phyloP scores from a whole-genome alignment of 2,888 invertebrate genomes.

The Nemotelus nigrinus region DNA sequence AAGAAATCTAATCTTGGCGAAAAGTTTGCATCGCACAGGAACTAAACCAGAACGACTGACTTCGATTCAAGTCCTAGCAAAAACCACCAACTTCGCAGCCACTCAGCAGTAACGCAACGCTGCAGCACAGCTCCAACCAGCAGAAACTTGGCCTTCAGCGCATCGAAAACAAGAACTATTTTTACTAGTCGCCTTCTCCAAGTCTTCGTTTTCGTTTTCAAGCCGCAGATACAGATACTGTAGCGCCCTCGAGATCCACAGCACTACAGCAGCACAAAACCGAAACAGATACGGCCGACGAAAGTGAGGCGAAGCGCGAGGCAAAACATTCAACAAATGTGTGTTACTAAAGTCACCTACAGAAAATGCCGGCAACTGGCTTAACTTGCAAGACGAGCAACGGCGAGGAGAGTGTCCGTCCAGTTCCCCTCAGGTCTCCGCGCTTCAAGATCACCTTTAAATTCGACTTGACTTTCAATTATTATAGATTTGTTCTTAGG shows the following conservation, averaged over 20 bases:
- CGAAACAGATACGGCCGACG: slow-evolving; percentile 26
- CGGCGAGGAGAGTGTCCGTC: not conserved
- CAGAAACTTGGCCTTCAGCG: slow-evolving; percentile 13
- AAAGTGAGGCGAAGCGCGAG: slow-evolving; percentile 39
- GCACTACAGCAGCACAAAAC: not conserved
- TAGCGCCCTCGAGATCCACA: not conserved
- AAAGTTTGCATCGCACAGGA: not conserved
- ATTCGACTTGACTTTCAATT: slow-evolving; percentile 34
- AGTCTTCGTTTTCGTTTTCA: slow-evolving; percentile 4
- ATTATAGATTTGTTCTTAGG: not conserved
- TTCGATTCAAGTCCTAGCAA: not conserved
- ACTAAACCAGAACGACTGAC: not conserved
- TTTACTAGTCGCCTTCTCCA: slow-evolving; percentile 9
- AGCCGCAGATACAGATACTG: slow-evolving; percentile 20
- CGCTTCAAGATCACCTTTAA: too few species aligned
- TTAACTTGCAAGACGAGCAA: not conserved
- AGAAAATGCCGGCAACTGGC: slow-evolving; percentile 25
- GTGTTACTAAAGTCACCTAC: slow-evolving; percentile 44
- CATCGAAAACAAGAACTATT: slow-evolving; percentile 22
- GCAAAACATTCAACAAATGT: slow-evolving; percentile 29
- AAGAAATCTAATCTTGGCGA: too few species aligned
- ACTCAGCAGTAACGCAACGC: slow-evolving; percentile 19
- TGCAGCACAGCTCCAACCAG: not conserved
- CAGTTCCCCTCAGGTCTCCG: slow-evolving; percentile 1
- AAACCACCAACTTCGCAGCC: not conserved